Evolutionary conservation across 2,797 vertebrate species (phyloP), one percentile per base, ranked within the genome.

Genomic region (Hippoglossus hippoglossus): DNA sequence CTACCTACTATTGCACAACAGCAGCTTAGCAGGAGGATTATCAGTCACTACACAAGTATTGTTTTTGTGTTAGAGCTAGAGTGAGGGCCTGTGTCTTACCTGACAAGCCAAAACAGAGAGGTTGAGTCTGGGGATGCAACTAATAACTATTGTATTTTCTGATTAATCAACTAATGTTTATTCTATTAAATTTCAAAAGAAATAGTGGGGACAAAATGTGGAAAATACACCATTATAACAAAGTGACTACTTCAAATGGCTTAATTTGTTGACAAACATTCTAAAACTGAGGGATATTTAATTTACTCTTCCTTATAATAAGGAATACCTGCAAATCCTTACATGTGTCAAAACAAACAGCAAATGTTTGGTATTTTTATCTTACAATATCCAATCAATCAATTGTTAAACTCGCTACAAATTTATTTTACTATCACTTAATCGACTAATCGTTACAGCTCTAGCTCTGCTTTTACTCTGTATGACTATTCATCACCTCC

Each of bases 1-100:
- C n/a, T n/a, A n/a, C n/a, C n/a, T n/a, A n/a, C n/a, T n/a, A n/a
- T n/a, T n/a, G n/a, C n/a, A n/a, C n/a, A n/a, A n/a, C n/a, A 90
- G 80, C 81, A 71, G 89, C 74, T 92, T 89, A 90, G 79, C 6
- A 7, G 8, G 25, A 31, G 86, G 83, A 90, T 91, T 89, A 88
- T 69, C 65, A 80, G 73, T 41, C 47, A 1, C 54, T 72, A 44
- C 16, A 58, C 72, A 71, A 77, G 65, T 77, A 21, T 57, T 81
- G 67, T 66, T 76, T 80, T 70, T 72, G 52, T 80, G 62, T 69
- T 56, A n/a, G 56, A 66, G 56, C 73, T 53, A 78, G 39, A 72
- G 34, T 24, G 58, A 28, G 18, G 56, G 41, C 51, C 52, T 24
- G 47, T 0, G 1, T 77, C 63, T 74, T 70, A 49, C 74, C 62